These are phyloP conservation scores for Drosophila tristis DNA, from an alignment of 1,140 invertebrate genomes.

Conservation along the genomic window DNA sequence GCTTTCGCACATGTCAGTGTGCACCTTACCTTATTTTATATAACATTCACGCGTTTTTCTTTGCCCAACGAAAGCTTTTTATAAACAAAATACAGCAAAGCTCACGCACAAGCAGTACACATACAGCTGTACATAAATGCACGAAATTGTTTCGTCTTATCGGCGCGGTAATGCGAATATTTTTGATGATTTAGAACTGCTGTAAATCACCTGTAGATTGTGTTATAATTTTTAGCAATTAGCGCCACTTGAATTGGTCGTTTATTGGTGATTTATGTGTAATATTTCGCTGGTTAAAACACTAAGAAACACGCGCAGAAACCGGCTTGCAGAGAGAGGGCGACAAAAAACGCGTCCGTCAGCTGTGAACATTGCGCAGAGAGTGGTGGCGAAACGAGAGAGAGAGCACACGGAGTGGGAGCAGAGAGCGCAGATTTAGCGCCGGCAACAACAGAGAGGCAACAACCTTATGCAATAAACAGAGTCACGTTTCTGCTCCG, in stretches of 20 bases:
- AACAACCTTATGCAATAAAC: conserved; percentile 19
- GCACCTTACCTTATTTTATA: background rate
- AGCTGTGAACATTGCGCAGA: conserved; percentile 65
- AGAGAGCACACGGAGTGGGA: background rate
- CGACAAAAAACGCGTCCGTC: conserved; percentile 48
- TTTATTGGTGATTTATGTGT: background rate
- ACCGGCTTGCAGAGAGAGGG: conserved; percentile 50
- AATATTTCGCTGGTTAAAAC: background rate
- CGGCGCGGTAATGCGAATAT: conserved; percentile 14
- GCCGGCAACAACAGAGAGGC: conserved; percentile 20
- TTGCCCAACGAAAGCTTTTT: conserved; percentile 31
- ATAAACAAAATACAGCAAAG: conserved; percentile 50
- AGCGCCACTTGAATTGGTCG: background rate
- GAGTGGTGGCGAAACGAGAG: background rate
- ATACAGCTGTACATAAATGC: background rate
- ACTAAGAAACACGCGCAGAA: conserved; percentile 17
- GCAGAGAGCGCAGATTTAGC: background rate
- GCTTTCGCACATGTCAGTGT: conserved; percentile 6
- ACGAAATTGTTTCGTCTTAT: conserved; percentile 11
- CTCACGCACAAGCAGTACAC: conserved; percentile 17
- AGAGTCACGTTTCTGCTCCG: conserved; percentile 25
- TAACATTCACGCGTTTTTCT: conserved; percentile 49
- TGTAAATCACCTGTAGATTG: conserved; percentile 16
- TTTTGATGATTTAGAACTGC: conserved; percentile 26
- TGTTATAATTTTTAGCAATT: conserved; percentile 10